These are phyloP conservation scores for Panthera tigris DNA, from an alignment of 2,113 vertebrate genomes.

Conservation along the genomic window DNA sequence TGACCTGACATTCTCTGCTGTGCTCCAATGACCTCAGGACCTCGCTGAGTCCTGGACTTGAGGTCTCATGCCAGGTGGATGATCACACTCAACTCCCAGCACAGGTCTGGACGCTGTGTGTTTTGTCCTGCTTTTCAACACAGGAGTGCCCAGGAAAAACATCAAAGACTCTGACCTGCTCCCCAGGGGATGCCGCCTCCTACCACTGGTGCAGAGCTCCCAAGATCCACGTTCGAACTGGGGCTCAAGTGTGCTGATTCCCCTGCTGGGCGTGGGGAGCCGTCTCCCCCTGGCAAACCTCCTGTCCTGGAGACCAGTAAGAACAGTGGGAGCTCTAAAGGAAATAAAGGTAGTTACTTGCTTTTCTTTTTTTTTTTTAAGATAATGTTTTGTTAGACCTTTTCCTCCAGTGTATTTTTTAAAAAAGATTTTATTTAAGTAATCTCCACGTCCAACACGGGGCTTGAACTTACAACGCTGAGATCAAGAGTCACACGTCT, in stretches of 20 bases:
- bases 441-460: no score
- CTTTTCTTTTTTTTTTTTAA: not conserved
- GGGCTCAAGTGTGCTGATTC: not conserved
- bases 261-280: not conserved
- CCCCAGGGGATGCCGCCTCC: not conserved
- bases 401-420: no score
- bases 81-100: not conserved
- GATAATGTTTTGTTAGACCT: not conserved
- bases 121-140: not conserved
- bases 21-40: not conserved
- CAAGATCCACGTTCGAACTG: not conserved
- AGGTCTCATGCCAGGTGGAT: no score
- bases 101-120: not conserved
- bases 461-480: no score
- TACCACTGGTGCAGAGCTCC: not conserved
- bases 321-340: not conserved
- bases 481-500: no score
- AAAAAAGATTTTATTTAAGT: no score
- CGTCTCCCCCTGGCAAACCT: not conserved
- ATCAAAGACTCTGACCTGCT: not conserved
- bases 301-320: not conserved
- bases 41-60: not conserved
- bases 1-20: not conserved
- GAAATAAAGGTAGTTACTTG: not conserved
- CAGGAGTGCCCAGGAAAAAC: not conserved